Conservation (phyloP, 2,797 vertebrate genomes). For the Coregonus ussuriensis region DNA sequence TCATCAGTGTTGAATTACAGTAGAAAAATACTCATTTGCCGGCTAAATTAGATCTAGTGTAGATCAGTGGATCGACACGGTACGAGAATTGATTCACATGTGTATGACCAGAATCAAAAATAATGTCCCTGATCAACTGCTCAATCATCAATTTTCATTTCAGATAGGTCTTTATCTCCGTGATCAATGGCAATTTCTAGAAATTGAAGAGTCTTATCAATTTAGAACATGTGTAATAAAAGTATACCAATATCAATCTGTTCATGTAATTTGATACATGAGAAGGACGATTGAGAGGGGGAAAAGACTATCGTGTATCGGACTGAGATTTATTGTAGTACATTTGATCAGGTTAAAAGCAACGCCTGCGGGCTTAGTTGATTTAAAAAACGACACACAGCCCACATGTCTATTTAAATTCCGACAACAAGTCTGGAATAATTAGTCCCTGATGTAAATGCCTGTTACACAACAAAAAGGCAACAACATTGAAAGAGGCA, state of each 20-base stretch:
- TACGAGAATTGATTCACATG: slow-evolving; percentile 36
- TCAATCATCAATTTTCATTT: slow-evolving; percentile 41
- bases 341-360: slow-evolving; percentile 50
- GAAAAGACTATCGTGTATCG: no score
- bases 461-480: slow-evolving; percentile 64
- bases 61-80: neutral
- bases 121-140: slow-evolving; percentile 15
- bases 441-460: slow-evolving; percentile 76
- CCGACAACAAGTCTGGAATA: slow-evolving; percentile 63
- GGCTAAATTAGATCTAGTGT: slow-evolving; percentile 12
- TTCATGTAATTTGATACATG: slow-evolving; percentile 30
- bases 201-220: slow-evolving; percentile 23
- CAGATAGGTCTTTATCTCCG: slow-evolving; percentile 33
- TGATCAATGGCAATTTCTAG: slow-evolving; percentile 62
- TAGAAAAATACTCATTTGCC: slow-evolving; percentile 35
- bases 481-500: slow-evolving; percentile 66
- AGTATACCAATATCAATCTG: slow-evolving; percentile 44
- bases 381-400: slow-evolving; percentile 42
- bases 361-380: neutral
- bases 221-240: slow-evolving; percentile 35
- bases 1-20: slow-evolving; percentile 11
- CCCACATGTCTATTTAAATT: slow-evolving; percentile 60
- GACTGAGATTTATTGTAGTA: slow-evolving; percentile 19
- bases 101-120: slow-evolving; percentile 46
- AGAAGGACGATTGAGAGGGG: neutral